Evolutionary conservation across 2,888 invertebrate species (phyloP).

Genomic region (Philonicus albiceps): DNA sequence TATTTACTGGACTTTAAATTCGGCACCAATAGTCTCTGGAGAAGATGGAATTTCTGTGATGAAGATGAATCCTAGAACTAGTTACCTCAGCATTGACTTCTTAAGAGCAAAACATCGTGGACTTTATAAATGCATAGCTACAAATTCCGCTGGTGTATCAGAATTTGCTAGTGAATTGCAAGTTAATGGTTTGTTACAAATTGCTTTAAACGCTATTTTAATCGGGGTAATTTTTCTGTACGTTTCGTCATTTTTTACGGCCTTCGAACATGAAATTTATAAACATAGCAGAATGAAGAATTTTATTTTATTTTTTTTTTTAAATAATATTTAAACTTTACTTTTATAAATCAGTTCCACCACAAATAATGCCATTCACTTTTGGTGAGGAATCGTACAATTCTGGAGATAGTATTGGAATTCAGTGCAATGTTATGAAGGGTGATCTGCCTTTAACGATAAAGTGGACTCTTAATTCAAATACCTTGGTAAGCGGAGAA

Average conservation of each 20-base stretch:
- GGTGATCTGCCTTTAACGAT: conserved; percentile 83
- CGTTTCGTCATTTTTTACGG: conserved; percentile 37
- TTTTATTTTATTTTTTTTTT: too few species aligned
- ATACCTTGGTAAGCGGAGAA: conserved; percentile 64
- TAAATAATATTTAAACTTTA: too few species aligned
- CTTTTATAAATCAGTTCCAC: conserved; percentile 68
- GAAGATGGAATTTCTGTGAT: conserved; percentile 69
- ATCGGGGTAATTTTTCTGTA: background rate
- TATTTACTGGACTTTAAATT: conserved; percentile 73
- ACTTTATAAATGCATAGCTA: conserved; percentile 71
- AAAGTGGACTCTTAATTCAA: conserved; percentile 71
- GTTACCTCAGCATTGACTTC: conserved; percentile 69
- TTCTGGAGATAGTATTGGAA: conserved; percentile 74
- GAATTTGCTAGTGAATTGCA: conserved; percentile 68
- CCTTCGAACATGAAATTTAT: too few species aligned
- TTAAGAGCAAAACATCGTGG: conserved; percentile 71
- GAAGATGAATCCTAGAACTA: conserved; percentile 68
- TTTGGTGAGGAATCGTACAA: conserved; percentile 76
- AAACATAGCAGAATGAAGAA: too few species aligned
- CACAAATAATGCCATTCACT: conserved; percentile 70
- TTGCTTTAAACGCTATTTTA: conserved; percentile 53
- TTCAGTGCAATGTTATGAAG: conserved; percentile 76
- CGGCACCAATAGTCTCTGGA: conserved; percentile 69
- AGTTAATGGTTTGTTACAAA: conserved; percentile 67
- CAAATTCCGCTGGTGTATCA: conserved; percentile 67